Conservation (phyloP, 2,113 vertebrate genomes). For the Pampusana beccarii region DNA sequence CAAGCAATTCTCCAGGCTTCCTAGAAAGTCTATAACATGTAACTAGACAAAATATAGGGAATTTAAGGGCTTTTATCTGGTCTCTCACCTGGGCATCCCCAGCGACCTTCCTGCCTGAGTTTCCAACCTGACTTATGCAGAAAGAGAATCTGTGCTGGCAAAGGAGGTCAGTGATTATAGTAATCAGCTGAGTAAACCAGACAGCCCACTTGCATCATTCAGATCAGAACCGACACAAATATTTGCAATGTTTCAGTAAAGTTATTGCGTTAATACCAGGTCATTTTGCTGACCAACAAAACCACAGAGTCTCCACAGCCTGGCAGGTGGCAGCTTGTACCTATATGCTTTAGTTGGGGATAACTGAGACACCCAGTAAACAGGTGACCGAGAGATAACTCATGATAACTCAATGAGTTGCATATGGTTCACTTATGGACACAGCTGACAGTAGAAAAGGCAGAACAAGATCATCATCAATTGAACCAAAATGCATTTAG, state of each 20-base stretch:
- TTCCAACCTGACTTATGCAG: not conserved
- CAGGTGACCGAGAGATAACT: not conserved
- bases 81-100: not conserved
- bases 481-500: not conserved
- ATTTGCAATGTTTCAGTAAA: not conserved
- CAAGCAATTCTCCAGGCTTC: not conserved
- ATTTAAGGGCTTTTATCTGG: not conserved
- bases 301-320: not conserved
- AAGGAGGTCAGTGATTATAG: accelerated
- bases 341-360: not conserved
- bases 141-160: not conserved
- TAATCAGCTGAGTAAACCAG: not conserved
- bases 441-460: not conserved
- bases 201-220: accelerated
- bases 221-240: not conserved
- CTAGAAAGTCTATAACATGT: not conserved
- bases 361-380: not conserved
- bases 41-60: accelerated
- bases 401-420: not conserved
- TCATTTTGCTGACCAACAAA: not conserved
- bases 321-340: not conserved
- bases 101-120: not conserved
- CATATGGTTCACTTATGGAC: not conserved
- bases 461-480: not conserved
- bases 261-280: not conserved